Evolutionary conservation across 2,888 invertebrate species (phyloP), one percentile per base, ranked within the genome.

Genomic region (Mesopsocus fuscifrons): DNA sequence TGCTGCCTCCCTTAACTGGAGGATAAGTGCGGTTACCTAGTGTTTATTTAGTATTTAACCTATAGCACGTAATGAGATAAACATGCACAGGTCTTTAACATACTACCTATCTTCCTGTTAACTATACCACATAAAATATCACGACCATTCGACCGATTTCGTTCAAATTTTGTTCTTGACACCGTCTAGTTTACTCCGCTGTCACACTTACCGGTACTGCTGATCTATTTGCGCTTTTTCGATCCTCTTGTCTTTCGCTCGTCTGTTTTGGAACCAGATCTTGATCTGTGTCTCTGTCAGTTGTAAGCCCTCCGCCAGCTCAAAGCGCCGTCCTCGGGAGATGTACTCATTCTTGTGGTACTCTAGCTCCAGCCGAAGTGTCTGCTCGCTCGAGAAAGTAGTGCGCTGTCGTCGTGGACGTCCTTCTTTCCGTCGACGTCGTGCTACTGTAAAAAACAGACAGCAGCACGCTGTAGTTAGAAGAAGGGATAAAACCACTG

Each of bases 211-310:
- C 91, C 91, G 77, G 59, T 88, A 87, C 54, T 91, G 91, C 56
- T 91, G 91, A 64, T 94, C 92, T 48, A 91, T 69, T 52, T 91
- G 89, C 0, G 92, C 92, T 57, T 94, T 94, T 59, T 94, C 92
- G 50, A 94, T 88, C 49, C 94, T 68, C 63, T 94, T 94, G 59
- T 94, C 92, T 63, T 94, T 94, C 18, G 94, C 94, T 51, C 94
- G 70, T 49, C 94, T 70, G 62, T 94, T 94, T 64, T 94, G 94
- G 61, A 92, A 94, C 83, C 83, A 84, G 46, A 85, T 85, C 61
- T 85, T 85, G 51, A 85, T 83, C 62, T 85, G 72, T 1, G 83
- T 84, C 58, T 85, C 85, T 0, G 79, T 77, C 17, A 77, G 62
- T 40, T 63, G 60, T 34, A 85, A 60, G 3, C 72, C 62, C 55